Base-by-base conservation (phyloP, 2,113 vertebrate species). In the Oryzias javanicus region DNA sequence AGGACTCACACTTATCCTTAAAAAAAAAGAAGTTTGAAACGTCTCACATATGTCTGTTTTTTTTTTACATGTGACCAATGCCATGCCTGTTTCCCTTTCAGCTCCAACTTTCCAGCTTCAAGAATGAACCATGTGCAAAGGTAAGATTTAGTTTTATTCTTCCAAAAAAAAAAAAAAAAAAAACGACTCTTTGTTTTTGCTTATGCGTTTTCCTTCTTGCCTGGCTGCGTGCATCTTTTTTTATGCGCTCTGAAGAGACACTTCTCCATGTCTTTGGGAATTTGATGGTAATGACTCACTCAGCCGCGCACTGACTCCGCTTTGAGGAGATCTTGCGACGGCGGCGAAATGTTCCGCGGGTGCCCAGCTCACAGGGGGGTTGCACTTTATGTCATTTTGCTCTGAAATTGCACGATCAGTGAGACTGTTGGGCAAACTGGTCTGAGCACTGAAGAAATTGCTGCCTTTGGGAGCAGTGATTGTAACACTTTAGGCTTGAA, bases 51-150 rank as follows among this genome's bases (percentile, higher is more conserved):
- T 42, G n/a, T 4, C 47, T 54, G 29, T 60, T 25, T 76, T 27
- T 5, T 49, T 18, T 41, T 60, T 7, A 20, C 8, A 22, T 27
- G 15, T n/a, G 1, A 77, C 74, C 19, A 42, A 35, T 51, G n/a
- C 49, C 35, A 35, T 3, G 1, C 69, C 8, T 49, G 27, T 15
- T 78, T 63, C 44, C 72, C n/a, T 77, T 86, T 53, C 80, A 89
- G 88, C 71, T 86, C 79, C 74, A 76, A 64, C 62, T 73, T 83
- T 74, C 22, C 64, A 67, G 62, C 74, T 80, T 80, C 57, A 42
- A 81, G 58, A 51, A 86, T 87, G 79, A 85, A 76, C 70, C 83
- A 88, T 88, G 88, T 78, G 54, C 80, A 81, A 85, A 88, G 85
- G 88, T 89, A 87, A 60, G 71, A 44, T 35, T 35, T 35, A 10